phyloP scores from a whole-genome alignment of 2,113 vertebrate genomes.

The Haemorhous mexicanus region DNA sequence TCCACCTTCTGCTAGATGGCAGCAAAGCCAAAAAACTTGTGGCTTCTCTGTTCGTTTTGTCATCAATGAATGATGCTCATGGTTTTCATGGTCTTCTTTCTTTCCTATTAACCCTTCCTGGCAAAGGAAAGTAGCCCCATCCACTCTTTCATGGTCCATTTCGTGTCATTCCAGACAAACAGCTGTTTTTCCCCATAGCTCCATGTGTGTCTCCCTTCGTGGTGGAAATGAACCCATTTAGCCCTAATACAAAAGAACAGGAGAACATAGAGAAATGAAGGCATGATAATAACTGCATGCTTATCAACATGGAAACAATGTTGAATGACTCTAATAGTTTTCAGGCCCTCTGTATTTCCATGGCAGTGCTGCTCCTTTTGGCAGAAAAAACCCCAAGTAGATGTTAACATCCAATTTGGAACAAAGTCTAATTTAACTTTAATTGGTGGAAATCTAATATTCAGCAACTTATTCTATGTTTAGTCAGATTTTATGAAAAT shows the following conservation, averaged over 20 bases:
- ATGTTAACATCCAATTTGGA: not conserved
- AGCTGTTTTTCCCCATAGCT: not conserved
- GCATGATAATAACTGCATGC: not conserved
- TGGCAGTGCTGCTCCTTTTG: not conserved
- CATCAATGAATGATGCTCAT: not conserved
- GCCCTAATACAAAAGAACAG: not conserved
- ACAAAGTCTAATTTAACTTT: not conserved
- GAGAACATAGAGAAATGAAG: not conserved
- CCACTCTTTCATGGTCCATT: not conserved
- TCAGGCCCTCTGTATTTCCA: not conserved
- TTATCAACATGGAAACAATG: not conserved
- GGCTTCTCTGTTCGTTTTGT: not conserved
- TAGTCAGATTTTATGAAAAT: not conserved
- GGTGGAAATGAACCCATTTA: not conserved
- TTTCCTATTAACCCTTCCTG: not conserved
- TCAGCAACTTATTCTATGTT: not conserved
- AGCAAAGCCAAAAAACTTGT: slow-evolving; percentile 42
- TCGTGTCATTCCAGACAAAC: not conserved
- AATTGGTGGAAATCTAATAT: not conserved
- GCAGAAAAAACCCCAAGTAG: not conserved
- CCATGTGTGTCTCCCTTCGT: rapidly evolving
- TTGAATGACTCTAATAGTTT: not conserved
- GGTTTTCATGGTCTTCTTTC: not conserved
- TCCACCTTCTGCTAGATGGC: slow-evolving; percentile 35
- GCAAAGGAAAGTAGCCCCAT: not conserved